Evolutionary conservation across 2,797 vertebrate species (phyloP).

Genomic region (Enteromius fasciolatus): DNA sequence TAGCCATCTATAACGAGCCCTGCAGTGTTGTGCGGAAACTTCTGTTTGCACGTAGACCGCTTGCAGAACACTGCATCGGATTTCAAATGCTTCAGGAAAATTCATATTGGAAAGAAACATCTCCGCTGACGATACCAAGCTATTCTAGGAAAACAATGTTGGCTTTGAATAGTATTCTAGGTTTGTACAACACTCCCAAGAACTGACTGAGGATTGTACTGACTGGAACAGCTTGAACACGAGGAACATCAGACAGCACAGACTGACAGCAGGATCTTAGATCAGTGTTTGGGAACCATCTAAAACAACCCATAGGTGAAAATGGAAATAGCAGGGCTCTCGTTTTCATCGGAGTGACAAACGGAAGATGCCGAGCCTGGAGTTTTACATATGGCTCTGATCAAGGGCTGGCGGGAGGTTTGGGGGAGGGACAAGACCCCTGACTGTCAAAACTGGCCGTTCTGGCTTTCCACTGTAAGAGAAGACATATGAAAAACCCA

Average conservation of each 20-base stretch:
- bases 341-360: slow-evolving; percentile 73
- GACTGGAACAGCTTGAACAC: slow-evolving; percentile 46
- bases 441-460: slow-evolving; percentile 97
- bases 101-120: slow-evolving; percentile 51
- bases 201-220: slow-evolving; percentile 51
- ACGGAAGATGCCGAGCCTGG: slow-evolving; percentile 70
- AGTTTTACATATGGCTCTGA: slow-evolving; percentile 74
- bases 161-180: slow-evolving; percentile 41
- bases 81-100: slow-evolving; percentile 57
- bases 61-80: slow-evolving; percentile 34
- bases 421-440: slow-evolving; percentile 93
- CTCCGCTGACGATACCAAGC: slow-evolving; percentile 49
- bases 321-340: slow-evolving; percentile 56
- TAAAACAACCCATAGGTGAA: slow-evolving; percentile 59
- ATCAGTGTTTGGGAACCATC: slow-evolving; percentile 65
- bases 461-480: slow-evolving; percentile 91
- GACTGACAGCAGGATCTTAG: slow-evolving; percentile 57
- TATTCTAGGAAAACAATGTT: slow-evolving; percentile 42
- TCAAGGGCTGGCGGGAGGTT: slow-evolving; percentile 91
- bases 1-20: slow-evolving; percentile 58
- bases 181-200: slow-evolving; percentile 53
- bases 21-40: slow-evolving; percentile 54
- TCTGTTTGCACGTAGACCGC: slow-evolving; percentile 47
- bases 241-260: slow-evolving; percentile 43
- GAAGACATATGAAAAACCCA: slow-evolving; percentile 44